Base-by-base conservation (phyloP, 2,113 vertebrate species). In the Campylomormyrus tamandua region DNA sequence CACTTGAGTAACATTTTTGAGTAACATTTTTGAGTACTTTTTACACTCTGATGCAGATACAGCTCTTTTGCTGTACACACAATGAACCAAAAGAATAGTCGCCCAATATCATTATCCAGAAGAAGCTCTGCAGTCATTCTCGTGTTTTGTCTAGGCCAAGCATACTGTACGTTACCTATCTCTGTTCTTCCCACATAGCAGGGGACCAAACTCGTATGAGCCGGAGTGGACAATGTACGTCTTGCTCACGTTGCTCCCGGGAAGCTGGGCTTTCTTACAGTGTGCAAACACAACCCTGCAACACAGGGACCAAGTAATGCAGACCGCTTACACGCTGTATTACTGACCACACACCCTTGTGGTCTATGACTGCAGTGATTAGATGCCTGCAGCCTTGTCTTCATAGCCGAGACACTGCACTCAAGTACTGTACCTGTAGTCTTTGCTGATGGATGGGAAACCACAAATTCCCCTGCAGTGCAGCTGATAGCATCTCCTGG, bases 131-230 rank as follows among this genome's bases (percentile, higher is more conserved):
- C 1, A 31, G 13, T 53, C 31, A 10, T 86, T 27, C 84, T 87
- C 6, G 27, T 39, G 5, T 53, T 3, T 84, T 48, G 80, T 45
- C 17, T n/a, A 84, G 39, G 42, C 42, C 21, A 48, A 48, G 45
- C 27, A 56, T 21, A 39, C 35, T 39, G 35, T 39, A 19, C 27
- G 3, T 87, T 95, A 98, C 98, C 96, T 95, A 48, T 98, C 97
- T 94, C 97, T 97, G 84, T 95, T 96, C 92, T 97, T 98, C 83
- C 97, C 96, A 92, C 97, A 99, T 11, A 98, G 95, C 91, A 99
- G 94, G 0, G 98, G 97, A 17, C 98, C 98, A 1, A 98, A 99
- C 90, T 97, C 95, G 94, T 97, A 99, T 9, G 93, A 92, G 0
- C 95, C 93, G 0, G 90, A 90, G 88, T 93, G 93, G 83, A 95